Base-by-base conservation (phyloP, 2,113 vertebrate genomes). In the Acanthisitta chloris region DNA sequence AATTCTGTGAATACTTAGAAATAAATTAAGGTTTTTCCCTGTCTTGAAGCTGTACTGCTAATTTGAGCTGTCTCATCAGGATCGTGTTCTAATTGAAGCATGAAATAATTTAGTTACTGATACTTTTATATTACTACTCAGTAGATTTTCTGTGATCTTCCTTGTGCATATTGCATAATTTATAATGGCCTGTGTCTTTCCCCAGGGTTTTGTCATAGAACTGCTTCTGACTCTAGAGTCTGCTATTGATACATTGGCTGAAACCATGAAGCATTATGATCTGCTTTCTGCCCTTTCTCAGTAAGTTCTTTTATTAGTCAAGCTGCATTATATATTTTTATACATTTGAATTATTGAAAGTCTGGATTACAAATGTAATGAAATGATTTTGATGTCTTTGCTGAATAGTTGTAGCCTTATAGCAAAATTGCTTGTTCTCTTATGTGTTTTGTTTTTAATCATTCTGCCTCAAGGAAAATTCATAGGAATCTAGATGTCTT, bases 201-300 rank as follows among this genome's bases (percentile, higher is more conserved):
- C 71, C n/a, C 78, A 99, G 99, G 99, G 99, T 96, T 99, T 99
- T 96, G 99, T 99, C 92, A 99, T 99, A 88, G 99, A 99, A 97
- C 98, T 99, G 36, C 98, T 99, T 91, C 98, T 99, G 92, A 99
- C 99, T 10, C 97, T 99, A 97, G 99, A 99, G 97, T 99, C 99
- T 48, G 99, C 99, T 91, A 99, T 99, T 67, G 99, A 99, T 97
- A 99, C 99, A 1, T 97, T 99, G 82, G 99, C 99, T 74, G 99
- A 99, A 98, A 98, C 98, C 29, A 98, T 99, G 97, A 99, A 99
- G 96, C 99, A 99, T 97, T 99, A 99, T 48, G 99, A 99, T 97
- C 98, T 99, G 81, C 99, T 99, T 92, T 98, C 99, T 83, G 99
- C 99, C 89, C 98, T 99, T 96, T 99, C 99, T 97, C 99, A 99